Conservation (phyloP, 2,888 invertebrate genomes). For the Anagyrus pseudococci region DNA sequence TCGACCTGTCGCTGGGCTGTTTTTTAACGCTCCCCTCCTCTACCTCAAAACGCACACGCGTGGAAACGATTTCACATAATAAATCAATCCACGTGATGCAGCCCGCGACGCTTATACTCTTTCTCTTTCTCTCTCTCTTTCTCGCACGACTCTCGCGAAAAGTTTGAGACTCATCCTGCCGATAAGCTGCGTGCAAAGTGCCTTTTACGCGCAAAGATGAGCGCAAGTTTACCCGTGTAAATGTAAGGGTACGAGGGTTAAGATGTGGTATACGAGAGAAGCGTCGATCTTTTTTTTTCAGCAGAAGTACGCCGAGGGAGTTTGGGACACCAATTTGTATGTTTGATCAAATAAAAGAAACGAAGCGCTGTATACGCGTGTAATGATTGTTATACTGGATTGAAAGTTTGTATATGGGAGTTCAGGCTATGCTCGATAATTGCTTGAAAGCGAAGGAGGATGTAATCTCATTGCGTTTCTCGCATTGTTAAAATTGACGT, state of each 20-base stretch:
- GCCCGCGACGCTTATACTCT: background rate
- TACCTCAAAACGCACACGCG: constrained; percentile 23
- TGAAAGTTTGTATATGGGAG: too few species aligned
- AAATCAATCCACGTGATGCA: constrained; percentile 50
- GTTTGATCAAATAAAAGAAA: too few species aligned
- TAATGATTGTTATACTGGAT: too few species aligned
- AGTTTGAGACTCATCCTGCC: constrained; percentile 43
- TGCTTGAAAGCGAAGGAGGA: too few species aligned
- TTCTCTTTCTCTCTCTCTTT: background rate
- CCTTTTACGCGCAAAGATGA: too few species aligned
- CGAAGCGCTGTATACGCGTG: too few species aligned
- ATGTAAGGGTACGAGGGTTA: background rate
- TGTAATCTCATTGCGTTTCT: too few species aligned
- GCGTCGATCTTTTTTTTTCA: background rate
- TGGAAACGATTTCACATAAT: constrained; percentile 56
- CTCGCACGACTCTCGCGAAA: constrained; percentile 34
- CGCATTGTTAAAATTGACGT: too few species aligned
- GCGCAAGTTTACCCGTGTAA: background rate
- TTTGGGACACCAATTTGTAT: too few species aligned
- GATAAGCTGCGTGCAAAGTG: constrained; percentile 42
- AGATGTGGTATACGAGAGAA: too few species aligned
- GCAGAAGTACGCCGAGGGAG: too few species aligned
- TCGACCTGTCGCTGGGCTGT: constrained; percentile 50
- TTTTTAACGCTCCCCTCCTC: constrained; percentile 17
- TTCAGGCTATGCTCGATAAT: too few species aligned